These are phyloP conservation scores for Malurus leucopterus DNA, from an alignment of 2,797 vertebrate species.

Conservation along the genomic window DNA sequence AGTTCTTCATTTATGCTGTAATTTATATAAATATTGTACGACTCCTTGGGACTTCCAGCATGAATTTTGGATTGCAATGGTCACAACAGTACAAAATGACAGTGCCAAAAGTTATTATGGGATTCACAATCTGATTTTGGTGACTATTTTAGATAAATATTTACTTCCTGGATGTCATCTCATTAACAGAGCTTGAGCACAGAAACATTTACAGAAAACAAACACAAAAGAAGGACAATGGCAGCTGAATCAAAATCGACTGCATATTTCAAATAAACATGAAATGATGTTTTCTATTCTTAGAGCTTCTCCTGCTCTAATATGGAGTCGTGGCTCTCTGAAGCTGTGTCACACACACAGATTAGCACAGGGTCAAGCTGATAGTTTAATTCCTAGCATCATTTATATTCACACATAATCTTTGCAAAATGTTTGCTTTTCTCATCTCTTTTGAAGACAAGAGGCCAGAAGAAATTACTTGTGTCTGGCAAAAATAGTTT, in stretches of 20 bases:
- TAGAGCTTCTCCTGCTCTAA: not conserved
- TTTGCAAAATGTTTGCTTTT: constrained; percentile 10
- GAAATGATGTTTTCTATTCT: not conserved
- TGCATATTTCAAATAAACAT: not conserved
- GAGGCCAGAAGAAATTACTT: constrained; percentile 12
- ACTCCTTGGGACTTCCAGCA: not conserved
- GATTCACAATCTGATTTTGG: not conserved
- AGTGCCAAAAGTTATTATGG: not conserved
- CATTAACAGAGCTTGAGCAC: not conserved
- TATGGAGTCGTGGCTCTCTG: not conserved
- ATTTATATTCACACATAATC: not conserved
- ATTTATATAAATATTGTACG: not conserved
- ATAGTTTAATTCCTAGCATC: not conserved
- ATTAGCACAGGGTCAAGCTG: not conserved
- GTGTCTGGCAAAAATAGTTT: constrained; percentile 3
- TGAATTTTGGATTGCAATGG: not conserved
- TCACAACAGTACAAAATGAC: not conserved
- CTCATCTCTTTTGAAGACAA: not conserved
- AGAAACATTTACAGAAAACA: constrained; percentile 14
- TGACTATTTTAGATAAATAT: not conserved
- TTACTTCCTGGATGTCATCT: not conserved
- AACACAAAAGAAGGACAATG: not conserved
- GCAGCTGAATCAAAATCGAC: not conserved
- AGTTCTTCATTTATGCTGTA: constrained; percentile 5
- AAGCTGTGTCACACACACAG: not conserved